Conservation (phyloP, 64 coral and sea anemone genomes). For the Actinia tenebrosa region DNA sequence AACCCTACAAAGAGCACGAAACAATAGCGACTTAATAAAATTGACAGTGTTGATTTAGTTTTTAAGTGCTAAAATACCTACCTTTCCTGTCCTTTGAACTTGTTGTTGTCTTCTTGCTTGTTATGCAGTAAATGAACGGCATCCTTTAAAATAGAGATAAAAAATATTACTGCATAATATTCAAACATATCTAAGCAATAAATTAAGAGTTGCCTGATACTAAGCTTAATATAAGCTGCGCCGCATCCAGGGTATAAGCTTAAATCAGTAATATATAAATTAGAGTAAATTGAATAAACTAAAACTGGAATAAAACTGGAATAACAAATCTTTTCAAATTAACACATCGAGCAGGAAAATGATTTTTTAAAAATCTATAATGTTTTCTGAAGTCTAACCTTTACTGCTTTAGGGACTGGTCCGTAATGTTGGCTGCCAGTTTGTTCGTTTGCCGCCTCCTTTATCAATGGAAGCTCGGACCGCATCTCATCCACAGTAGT, state of each 20-base stretch:
- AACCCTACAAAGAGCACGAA: conserved; percentile 7
- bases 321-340: neutral
- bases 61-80: conserved; percentile 2
- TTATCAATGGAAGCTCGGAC: neutral
- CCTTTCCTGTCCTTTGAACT: conserved; percentile 18
- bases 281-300: too few species aligned
- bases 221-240: too few species aligned
- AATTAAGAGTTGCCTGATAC: neutral
- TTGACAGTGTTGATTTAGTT: neutral
- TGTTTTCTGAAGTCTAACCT: neutral
- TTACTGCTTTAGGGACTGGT: neutral
- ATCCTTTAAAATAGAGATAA: neutral
- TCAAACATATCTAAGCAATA: neutral
- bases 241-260: too few species aligned
- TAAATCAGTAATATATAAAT: too few species aligned
- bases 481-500: neutral
- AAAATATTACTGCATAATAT: neutral
- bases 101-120: conserved; percentile 4
- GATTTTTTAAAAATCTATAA: neutral
- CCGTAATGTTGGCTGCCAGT: conserved; percentile 7
- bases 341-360: neutral
- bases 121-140: conserved; percentile 25
- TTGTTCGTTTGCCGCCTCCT: neutral
- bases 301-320: neutral
- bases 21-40: neutral